Evolutionary conservation across 2,888 invertebrate species (phyloP).

Genomic region (Agriopis leucophaearia): DNA sequence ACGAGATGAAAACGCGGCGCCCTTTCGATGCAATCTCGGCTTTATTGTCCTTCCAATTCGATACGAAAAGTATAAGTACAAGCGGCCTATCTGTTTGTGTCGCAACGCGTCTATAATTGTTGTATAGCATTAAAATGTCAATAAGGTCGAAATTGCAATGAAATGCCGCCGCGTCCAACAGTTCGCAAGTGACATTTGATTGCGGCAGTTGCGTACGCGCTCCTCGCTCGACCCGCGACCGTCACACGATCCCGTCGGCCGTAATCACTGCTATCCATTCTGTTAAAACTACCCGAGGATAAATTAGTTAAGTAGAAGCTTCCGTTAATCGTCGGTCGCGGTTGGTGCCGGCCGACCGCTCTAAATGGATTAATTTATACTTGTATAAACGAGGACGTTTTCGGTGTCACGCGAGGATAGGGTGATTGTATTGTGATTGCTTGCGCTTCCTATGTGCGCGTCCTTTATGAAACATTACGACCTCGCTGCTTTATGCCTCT

Average conservation of each 20-base stretch:
- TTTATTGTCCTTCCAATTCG: not conserved
- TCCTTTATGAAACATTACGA: conserved; percentile 73
- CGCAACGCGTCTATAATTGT: not conserved
- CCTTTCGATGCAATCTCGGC: not conserved
- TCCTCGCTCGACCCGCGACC: conserved; percentile 58
- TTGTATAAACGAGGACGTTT: conserved; percentile 85
- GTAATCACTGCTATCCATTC: conserved; percentile 87
- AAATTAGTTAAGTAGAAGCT: conserved; percentile 87
- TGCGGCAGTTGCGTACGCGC: conserved; percentile 58
- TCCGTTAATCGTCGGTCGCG: conserved; percentile 86
- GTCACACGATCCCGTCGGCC: conserved; percentile 75
- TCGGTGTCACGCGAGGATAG: conserved; percentile 86
- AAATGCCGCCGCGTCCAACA: conserved; percentile 45
- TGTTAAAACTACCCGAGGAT: conserved; percentile 87
- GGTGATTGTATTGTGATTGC: conserved; percentile 86
- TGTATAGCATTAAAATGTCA: conserved; percentile 22
- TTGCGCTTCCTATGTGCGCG: conserved; percentile 82
- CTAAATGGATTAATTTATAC: conserved; percentile 88
- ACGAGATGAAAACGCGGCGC: not conserved
- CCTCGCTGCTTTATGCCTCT: conserved; percentile 47
- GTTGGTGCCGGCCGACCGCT: conserved; percentile 79
- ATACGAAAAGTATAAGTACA: not conserved
- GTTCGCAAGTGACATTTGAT: conserved; percentile 62
- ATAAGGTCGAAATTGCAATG: conserved; percentile 35
- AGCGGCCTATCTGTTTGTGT: not conserved